These are phyloP conservation scores for Vanessa atalanta DNA, from an alignment of 1,140 invertebrate species.

Conservation along the genomic window DNA sequence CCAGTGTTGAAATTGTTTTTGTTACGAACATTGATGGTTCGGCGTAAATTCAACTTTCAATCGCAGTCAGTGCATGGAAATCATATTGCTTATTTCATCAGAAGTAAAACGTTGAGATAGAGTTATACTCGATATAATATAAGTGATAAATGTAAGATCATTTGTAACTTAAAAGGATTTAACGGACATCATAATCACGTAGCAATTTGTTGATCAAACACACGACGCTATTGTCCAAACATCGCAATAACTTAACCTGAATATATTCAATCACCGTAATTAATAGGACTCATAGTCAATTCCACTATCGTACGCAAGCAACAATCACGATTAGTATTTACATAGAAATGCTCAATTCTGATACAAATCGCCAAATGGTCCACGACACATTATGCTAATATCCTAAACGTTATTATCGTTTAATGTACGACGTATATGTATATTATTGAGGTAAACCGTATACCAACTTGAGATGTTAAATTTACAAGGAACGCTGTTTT, in stretches of 20 bases:
- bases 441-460: neutral
- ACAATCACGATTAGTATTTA: constrained; percentile 46
- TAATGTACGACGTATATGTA: constrained; percentile 23
- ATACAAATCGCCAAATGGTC: constrained; percentile 48
- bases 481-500: too few relatives aligned
- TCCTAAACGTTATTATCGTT: constrained; percentile 36
- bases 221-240: constrained; percentile 19
- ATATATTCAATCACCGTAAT: constrained; percentile 45
- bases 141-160: neutral
- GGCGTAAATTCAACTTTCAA: too few relatives aligned
- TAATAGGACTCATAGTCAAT: constrained; percentile 38
- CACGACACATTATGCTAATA: constrained; percentile 47
- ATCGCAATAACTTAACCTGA: constrained; percentile 28
- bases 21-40: too few relatives aligned
- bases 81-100: too few relatives aligned
- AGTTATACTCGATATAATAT: neutral
- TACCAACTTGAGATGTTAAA: too few relatives aligned
- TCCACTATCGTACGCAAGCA: constrained; percentile 38
- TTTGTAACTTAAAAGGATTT: neutral
- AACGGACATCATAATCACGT: neutral
- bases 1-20: too few relatives aligned
- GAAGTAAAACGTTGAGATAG: too few relatives aligned
- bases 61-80: too few relatives aligned
- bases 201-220: constrained; percentile 21
- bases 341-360: constrained; percentile 46